Conservation (phyloP, 1,140 invertebrate species). For the Scaptomyza montana region DNA sequence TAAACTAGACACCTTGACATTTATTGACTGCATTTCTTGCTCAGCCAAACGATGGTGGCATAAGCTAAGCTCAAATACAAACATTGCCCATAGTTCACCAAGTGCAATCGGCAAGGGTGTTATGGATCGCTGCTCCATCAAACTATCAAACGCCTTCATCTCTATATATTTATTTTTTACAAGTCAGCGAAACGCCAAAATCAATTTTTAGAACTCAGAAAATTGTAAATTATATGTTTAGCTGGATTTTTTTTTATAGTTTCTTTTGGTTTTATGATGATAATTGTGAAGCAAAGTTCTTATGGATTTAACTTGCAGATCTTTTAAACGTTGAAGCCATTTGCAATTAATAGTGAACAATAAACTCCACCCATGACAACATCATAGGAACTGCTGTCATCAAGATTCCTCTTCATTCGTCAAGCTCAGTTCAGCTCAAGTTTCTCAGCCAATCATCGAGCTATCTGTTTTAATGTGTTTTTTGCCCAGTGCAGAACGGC, state of each 20-base stretch:
- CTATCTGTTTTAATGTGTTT: conserved; percentile 19
- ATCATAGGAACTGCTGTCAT: conserved; percentile 14
- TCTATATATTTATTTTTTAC: conserved; percentile 12
- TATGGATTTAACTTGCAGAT: neutral
- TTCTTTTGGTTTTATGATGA: neutral
- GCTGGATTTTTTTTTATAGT: neutral
- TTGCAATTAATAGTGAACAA: neutral
- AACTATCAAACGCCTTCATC: conserved; percentile 49
- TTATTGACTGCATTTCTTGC: conserved; percentile 36
- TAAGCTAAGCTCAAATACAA: neutral
- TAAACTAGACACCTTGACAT: conserved; percentile 61
- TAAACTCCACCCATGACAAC: conserved; percentile 20
- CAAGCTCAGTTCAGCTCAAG: conserved; percentile 6
- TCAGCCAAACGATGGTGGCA: neutral
- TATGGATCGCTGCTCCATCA: conserved; percentile 41
- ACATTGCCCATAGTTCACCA: conserved; percentile 1
- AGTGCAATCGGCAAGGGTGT: neutral
- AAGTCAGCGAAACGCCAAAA: conserved; percentile 15
- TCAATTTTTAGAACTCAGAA: conserved; percentile 3
- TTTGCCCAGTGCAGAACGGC: neutral
- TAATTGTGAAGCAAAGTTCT: neutral
- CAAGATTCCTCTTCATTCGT: conserved; percentile 31
- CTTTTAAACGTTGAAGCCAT: too few species aligned
- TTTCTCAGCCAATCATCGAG: conserved; percentile 45
- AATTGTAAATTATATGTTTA: neutral